phyloP scores from a whole-genome alignment of 2,113 vertebrate genomes.

The Zapus hudsonius region DNA sequence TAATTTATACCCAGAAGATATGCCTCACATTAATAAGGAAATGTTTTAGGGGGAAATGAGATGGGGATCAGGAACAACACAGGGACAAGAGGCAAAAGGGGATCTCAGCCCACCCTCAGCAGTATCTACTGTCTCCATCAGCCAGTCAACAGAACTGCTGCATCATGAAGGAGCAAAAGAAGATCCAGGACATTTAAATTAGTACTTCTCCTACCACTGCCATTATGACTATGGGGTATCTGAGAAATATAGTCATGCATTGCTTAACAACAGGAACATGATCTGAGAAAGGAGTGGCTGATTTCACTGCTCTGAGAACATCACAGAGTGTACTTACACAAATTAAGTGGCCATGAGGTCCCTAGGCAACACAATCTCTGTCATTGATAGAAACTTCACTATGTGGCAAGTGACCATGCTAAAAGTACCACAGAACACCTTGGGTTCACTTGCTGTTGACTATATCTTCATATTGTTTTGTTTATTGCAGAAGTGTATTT shows the following conservation, averaged over 20 bases:
- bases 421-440: not conserved
- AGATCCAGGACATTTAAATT: not conserved
- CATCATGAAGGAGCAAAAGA: not conserved
- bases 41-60: not conserved
- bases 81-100: not conserved
- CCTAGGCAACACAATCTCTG: not conserved
- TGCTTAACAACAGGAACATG: not conserved
- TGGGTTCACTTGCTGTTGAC: not conserved
- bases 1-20: not conserved
- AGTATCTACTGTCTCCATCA: not conserved
- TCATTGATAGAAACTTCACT: too few relatives aligned
- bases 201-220: too few relatives aligned
- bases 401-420: not conserved
- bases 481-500: constrained; percentile 21
- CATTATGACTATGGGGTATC: not conserved
- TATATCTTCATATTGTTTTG: not conserved
- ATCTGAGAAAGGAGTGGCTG: not conserved
- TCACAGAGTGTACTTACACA: not conserved
- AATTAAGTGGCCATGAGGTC: not conserved
- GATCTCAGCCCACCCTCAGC: not conserved
- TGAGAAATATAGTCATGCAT: not conserved
- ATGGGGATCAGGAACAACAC: not conserved
- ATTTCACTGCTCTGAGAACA: not conserved
- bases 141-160: not conserved
- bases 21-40: not conserved